Percentiles rank a stretch among this genome's conserved stretches.
Conservation (phyloP, 2,888 invertebrate species). For the Panorpa germanica region DNA sequence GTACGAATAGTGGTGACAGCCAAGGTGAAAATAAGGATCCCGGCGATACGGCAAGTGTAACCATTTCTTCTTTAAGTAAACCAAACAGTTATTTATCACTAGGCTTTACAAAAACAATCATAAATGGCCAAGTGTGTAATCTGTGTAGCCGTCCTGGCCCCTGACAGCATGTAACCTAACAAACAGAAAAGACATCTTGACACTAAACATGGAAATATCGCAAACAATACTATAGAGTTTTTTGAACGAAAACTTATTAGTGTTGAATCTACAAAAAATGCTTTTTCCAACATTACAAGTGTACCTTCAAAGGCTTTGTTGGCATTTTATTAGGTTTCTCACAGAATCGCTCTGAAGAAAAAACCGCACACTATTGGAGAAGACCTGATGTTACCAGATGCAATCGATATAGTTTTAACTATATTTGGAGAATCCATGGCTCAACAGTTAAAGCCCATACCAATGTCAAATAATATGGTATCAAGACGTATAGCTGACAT, state of each 20-base stretch:
- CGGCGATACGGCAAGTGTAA: no score
- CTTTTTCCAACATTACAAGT: no score
- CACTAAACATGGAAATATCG: constrained; percentile 11
- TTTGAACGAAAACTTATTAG: constrained; percentile 12
- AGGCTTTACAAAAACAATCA: no score
- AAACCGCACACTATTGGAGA: constrained; percentile 10
- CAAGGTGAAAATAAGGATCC: no score
- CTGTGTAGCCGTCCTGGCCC: constrained; percentile 10
- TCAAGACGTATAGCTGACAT: constrained; percentile 17
- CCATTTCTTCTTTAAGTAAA: no score
- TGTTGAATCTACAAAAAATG: constrained; percentile 11
- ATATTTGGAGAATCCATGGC: constrained; percentile 12
- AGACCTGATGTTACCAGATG: constrained; percentile 11
- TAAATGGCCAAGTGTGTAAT: no score
- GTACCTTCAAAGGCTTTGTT: constrained; percentile 11
- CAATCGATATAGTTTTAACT: constrained; percentile 12
- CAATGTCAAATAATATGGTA: constrained; percentile 18
- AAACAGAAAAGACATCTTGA: constrained; percentile 12
- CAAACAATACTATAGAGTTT: constrained; percentile 12
- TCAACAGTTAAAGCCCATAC: constrained; percentile 14
- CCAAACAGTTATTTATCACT: no score
- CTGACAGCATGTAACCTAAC: constrained; percentile 11
- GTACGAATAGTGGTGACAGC: no score
- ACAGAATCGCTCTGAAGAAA: constrained; percentile 11
- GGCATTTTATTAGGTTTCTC: constrained; percentile 12